phyloP scores from a whole-genome alignment of 2,888 invertebrate species.

The Junonia oenone region DNA sequence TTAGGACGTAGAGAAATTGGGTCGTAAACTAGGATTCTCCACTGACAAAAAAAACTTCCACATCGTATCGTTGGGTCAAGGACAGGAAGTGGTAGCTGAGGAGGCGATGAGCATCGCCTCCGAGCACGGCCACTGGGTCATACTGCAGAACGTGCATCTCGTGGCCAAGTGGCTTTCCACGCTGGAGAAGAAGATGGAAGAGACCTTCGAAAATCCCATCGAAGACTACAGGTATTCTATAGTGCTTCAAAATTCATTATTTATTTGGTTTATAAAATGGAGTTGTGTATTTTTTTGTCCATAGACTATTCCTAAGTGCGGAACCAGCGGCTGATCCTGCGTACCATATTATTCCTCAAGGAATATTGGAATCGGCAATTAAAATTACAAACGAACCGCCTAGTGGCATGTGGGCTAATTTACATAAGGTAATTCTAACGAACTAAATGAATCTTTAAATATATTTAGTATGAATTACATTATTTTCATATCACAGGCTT shows the following conservation, averaged over 20 bases:
- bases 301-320: constrained; percentile 89
- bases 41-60: constrained; percentile 91
- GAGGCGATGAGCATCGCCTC: constrained; percentile 89
- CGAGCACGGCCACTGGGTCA: constrained; percentile 92
- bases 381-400: constrained; percentile 98
- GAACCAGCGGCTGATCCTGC: constrained; percentile 88
- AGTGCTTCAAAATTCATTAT: no score
- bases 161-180: constrained; percentile 93
- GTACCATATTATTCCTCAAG: constrained; percentile 86
- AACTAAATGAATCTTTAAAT: not conserved
- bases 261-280: not conserved
- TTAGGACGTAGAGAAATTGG: constrained; percentile 92
- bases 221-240: constrained; percentile 74
- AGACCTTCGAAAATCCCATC: constrained; percentile 84
- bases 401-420: constrained; percentile 95
- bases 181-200: constrained; percentile 94
- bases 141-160: constrained; percentile 94
- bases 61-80: constrained; percentile 95
- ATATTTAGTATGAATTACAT: not conserved
- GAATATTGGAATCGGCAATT: constrained; percentile 94
- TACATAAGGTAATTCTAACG: constrained; percentile 84
- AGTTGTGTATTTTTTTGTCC: constrained; percentile 36
- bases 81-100: constrained; percentile 95
- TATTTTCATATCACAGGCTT: constrained; percentile 67
- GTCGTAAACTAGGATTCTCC: constrained; percentile 88